A percentile compares a stretch with the other conserved stretches of the same genome.
phyloP scores from a whole-genome alignment of 2,888 invertebrate species.

The Drosophila picticornis region DNA sequence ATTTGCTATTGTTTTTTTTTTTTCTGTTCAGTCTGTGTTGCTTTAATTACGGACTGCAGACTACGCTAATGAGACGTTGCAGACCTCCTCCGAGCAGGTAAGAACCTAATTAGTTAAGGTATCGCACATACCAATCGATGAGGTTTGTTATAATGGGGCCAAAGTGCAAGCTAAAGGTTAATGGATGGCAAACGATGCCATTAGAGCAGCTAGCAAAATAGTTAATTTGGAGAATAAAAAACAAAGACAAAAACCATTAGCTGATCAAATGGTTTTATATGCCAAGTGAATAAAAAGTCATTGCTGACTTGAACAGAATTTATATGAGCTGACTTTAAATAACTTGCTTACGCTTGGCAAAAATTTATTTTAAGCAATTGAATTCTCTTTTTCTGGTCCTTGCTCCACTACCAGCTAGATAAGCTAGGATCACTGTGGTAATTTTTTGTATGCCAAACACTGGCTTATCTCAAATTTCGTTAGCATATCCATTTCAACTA shows the following conservation, averaged over 20 bases:
- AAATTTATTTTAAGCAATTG: neutral
- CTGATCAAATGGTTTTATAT: neutral
- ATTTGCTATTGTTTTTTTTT: conserved; percentile 21
- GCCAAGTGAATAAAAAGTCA: neutral
- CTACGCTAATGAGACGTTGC: conserved; percentile 61
- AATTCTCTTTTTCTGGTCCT: neutral
- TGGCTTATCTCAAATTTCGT: conserved; percentile 11
- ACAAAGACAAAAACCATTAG: conserved; percentile 2
- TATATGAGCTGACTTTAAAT: neutral
- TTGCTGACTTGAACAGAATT: neutral
- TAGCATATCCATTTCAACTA: conserved; percentile 33
- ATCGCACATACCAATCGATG: conserved; percentile 48
- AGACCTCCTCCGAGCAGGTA: conserved; percentile 22
- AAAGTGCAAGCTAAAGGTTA: conserved; percentile 61
- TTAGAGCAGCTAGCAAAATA: conserved; percentile 38
- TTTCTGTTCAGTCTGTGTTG: conserved; percentile 6
- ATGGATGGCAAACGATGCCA: conserved; percentile 57
- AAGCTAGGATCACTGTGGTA: neutral
- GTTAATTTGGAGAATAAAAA: conserved; percentile 4
- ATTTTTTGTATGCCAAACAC: neutral
- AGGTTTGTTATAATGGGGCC: conserved; percentile 58
- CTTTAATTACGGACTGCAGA: conserved; percentile 58
- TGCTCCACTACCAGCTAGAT: neutral
- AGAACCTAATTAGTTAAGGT: conserved; percentile 65
- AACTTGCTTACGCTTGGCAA: neutral